Evolutionary conservation across 2,113 vertebrate species (phyloP).

Genomic region (Muntiacus muntjak): DNA sequence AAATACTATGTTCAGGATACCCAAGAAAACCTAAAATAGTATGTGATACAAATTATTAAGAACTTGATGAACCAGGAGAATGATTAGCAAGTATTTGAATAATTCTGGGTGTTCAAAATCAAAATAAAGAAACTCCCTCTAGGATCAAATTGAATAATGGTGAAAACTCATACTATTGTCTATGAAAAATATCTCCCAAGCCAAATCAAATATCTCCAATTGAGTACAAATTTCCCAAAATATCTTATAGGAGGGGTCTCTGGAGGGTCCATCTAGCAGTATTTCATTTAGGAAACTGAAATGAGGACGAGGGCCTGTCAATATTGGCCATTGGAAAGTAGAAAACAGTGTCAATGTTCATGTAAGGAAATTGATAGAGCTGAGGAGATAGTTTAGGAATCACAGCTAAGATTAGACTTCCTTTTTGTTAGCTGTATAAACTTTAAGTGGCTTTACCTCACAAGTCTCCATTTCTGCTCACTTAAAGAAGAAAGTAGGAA

Average conservation of each 20-base stretch:
- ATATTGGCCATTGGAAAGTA: background rate
- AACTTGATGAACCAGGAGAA: constrained; percentile 5
- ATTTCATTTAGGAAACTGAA: background rate
- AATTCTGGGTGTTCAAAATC: background rate
- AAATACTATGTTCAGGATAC: background rate
- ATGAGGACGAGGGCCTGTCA: background rate
- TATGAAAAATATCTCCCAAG: background rate
- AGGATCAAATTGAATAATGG: background rate
- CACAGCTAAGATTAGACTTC: background rate
- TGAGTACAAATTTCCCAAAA: background rate
- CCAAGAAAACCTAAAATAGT: background rate
- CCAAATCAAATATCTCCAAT: background rate
- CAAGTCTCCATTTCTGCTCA: background rate
- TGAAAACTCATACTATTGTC: background rate
- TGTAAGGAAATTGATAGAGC: background rate
- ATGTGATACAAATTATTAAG: background rate
- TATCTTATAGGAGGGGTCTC: background rate
- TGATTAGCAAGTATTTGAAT: background rate
- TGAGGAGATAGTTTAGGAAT: background rate
- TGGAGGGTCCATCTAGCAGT: background rate
- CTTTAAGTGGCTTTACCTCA: background rate
- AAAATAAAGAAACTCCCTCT: background rate
- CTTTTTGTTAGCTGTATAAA: background rate
- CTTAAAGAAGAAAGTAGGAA: background rate
- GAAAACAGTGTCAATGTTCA: background rate